Percentiles rank a stretch among this genome's conserved stretches.
These are phyloP conservation scores for Diabrotica undecimpunctata DNA, from an alignment of 1,140 invertebrate species.

Conservation along the genomic window DNA sequence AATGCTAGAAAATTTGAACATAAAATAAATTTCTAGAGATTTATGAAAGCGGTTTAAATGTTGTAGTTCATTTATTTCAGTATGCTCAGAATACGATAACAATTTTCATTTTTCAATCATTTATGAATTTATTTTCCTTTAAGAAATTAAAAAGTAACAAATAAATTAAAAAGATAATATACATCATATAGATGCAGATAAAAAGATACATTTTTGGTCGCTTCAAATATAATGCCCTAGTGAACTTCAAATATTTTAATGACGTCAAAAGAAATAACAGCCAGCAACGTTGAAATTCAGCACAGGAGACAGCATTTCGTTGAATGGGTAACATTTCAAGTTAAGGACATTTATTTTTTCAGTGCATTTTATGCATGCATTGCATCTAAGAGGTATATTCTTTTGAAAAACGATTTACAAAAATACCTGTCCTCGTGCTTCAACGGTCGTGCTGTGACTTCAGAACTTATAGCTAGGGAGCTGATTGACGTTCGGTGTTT, in stretches of 20 bases:
- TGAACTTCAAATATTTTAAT: background rate
- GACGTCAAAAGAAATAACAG: background rate
- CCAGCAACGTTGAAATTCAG: background rate
- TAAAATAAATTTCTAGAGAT: too few relatives aligned
- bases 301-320: background rate
- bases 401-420: conserved; percentile 3
- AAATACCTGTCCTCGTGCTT: conserved; percentile 2
- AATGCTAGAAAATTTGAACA: too few relatives aligned
- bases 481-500: background rate
- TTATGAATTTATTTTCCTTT: too few relatives aligned
- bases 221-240: background rate
- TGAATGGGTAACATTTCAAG: conserved; percentile 2
- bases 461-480: background rate
- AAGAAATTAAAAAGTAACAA: too few relatives aligned
- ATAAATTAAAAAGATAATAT: too few relatives aligned
- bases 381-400: conserved; percentile 1
- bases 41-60: too few relatives aligned
- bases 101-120: too few relatives aligned
- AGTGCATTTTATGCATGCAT: background rate
- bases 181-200: too few relatives aligned
- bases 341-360: conserved; percentile 1
- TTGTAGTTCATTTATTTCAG: too few relatives aligned
- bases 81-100: too few relatives aligned
- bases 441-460: background rate
- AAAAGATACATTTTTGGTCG: too few relatives aligned